A percentile compares a stretch with the other conserved stretches of the same genome.
These are phyloP conservation scores for Gymnopithys bicolor DNA, from an alignment of 2,797 vertebrate genomes.

Conservation along the genomic window DNA sequence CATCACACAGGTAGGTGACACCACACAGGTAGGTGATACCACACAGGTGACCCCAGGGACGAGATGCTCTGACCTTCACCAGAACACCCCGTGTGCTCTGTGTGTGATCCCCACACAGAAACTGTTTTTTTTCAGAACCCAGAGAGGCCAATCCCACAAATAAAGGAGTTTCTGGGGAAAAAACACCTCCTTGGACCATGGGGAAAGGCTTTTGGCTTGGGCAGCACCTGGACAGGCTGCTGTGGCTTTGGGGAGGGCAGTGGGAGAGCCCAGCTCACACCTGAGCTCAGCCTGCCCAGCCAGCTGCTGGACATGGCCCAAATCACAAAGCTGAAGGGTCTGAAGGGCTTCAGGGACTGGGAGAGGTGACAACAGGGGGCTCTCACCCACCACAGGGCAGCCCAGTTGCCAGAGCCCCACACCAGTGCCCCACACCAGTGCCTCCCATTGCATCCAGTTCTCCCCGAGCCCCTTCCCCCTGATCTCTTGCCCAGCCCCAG, in stretches of 20 bases:
- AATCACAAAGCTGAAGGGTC: background rate
- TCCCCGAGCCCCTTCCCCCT: background rate
- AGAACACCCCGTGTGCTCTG: fast-evolving
- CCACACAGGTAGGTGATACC: background rate
- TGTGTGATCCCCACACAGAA: fast-evolving
- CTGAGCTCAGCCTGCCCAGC: background rate
- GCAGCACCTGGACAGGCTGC: background rate
- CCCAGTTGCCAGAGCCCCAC: background rate
- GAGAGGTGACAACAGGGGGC: fast-evolving
- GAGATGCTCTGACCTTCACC: fast-evolving
- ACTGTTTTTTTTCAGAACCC: background rate
- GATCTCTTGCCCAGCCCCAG: background rate
- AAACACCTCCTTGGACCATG: background rate
- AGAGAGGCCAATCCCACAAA: background rate
- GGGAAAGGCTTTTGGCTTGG: background rate
- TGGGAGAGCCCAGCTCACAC: background rate
- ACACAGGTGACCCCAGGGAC: background rate
- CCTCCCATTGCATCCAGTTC: background rate
- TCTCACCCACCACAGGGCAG: background rate
- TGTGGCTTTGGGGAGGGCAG: background rate
- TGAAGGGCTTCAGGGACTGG: background rate
- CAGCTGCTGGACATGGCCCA: background rate
- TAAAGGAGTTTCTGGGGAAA: background rate
- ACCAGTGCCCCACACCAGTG: background rate
- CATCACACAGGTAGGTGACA: no score